Base-by-base conservation (phyloP, 2,113 vertebrate species). In the Pygoscelis adeliae region DNA sequence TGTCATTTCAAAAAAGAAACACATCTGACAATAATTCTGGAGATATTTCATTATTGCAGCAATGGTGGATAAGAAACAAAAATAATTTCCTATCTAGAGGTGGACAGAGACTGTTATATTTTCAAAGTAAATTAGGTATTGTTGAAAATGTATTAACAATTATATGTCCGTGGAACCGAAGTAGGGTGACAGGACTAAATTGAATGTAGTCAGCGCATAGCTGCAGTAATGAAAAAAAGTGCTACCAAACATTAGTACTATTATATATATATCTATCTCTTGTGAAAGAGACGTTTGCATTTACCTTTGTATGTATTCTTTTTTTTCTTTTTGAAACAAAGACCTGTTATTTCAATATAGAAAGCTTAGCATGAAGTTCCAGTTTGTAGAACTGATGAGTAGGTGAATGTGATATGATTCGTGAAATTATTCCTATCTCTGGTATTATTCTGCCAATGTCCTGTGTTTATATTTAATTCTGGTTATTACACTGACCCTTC, bases 131-230 rank as follows among this genome's bases (percentile, higher is more conserved):
- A 91, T 82, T 79, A 69, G 56, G 21, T 96, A 82, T 89, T 91
- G 92, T 87, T 91, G 77, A 87, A 87, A 94, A 93, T 16, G 19
- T 67, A 87, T 42, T 92, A 89, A 58, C n/a, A 94, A 93, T 97
- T 95, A 93, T 34, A 49, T 49, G 19, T 71, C 69, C 79, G 21
- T 92, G 80, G 42, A 83, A 83, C 46, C 80, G 58, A 87, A 78
- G 52, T 46, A 81, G 15, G 34, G 23, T 89, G 86, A 74, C 56
- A 87, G 52, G n/a, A 65, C 80, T 82, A 74, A 95, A 87, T 56
- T 65, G 72, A 76, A 87, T 69, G 30, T 72, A 84, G 38, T 50
- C 26, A 83, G 56, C 32, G 32, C 36, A 38, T 49, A 91, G 89
- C 49, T 71, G 30, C 30, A 76, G 22, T 65, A 89, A 65, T 38